These are phyloP conservation scores for Doryteuthis pealeii DNA, from an alignment of 1,140 invertebrate genomes.

Conservation along the genomic window DNA sequence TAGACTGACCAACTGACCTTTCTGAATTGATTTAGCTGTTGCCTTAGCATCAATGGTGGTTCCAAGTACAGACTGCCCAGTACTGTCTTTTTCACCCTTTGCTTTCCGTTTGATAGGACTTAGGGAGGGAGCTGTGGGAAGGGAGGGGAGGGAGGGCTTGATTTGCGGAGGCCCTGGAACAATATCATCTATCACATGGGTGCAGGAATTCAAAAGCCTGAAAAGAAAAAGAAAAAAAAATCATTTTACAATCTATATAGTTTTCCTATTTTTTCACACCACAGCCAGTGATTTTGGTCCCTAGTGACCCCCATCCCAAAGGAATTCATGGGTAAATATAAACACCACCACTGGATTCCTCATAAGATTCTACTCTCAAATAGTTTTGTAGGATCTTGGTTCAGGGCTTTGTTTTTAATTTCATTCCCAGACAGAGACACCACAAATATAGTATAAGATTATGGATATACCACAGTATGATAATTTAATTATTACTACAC, in stretches of 20 bases:
- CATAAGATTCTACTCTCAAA: too few relatives aligned
- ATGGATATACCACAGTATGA: too few relatives aligned
- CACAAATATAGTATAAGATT: too few relatives aligned
- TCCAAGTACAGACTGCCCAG: slow-evolving; percentile 18
- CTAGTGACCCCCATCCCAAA: too few relatives aligned
- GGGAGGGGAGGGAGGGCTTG: slow-evolving; percentile 58
- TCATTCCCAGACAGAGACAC: too few relatives aligned
- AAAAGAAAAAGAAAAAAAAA: slow-evolving; percentile 16
- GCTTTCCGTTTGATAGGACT: slow-evolving; percentile 62
- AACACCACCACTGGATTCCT: too few relatives aligned
- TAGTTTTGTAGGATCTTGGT: too few relatives aligned
- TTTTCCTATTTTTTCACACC: background rate
- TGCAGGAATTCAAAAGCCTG: slow-evolving; percentile 73
- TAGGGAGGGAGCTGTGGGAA: slow-evolving; percentile 59
- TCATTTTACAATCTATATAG: background rate
- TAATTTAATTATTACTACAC: too few relatives aligned
- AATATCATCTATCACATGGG: slow-evolving; percentile 76
- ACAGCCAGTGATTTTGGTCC: too few relatives aligned
- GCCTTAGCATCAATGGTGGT: slow-evolving; percentile 38
- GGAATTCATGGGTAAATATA: too few relatives aligned
- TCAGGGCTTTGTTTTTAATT: too few relatives aligned
- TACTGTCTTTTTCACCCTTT: slow-evolving; percentile 46
- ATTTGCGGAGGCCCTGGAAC: slow-evolving; percentile 64
- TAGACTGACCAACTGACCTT: slow-evolving; percentile 39
- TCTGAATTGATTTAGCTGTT: slow-evolving; percentile 41